Evolutionary conservation across 1,140 invertebrate species (phyloP), one percentile per base, ranked within the genome.

Genomic region (Bombus sylvicola): DNA sequence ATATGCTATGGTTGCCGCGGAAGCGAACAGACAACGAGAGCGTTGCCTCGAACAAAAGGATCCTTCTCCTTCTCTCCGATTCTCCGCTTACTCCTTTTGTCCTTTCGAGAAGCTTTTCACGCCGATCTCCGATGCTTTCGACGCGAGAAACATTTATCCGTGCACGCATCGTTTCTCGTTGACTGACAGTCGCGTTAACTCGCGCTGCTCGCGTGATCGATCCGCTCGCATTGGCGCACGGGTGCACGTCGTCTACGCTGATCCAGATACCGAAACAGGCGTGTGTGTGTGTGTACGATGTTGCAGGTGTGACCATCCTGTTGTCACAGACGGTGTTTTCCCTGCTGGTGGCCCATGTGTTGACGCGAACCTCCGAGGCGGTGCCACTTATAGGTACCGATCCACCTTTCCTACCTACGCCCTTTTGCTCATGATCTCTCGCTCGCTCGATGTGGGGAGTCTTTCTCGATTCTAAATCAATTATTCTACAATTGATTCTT

Each of bases 241-340:
- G 77, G 88, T 92, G 92, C 92, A 90, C 86, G 80, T 91, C 92
- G 88, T 89, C 91, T 91, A 91, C 92, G 93, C 92, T 91, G 92
- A 94, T 94, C 39, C 64, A 81, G 75, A 69, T 74, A 62, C 47
- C 72, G 71, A 90, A 84, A 37, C 74, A 90, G 90, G 87, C 88
- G 93, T 92, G 94, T 92, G 92, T 92, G 92, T 92, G 92, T 93
- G 94, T 95, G 91, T 95, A 94, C 92, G 93, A 94, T 97, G 96
- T 98, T 98, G 93, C 98, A 99, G 98, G 98, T 97, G 98, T 99
- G 95, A 99, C 98, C 96, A 99, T 99, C 96, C 97, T 99, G 95
- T 98, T 99, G 96, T 99, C 99, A 94, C 97, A 99, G 97, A 99
- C 99, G 96, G 98, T 99, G 96, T 99, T 99, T 97, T 99, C 99